Conservation (phyloP, 2,113 vertebrate species). For the Ageneiosus marmoratus region DNA sequence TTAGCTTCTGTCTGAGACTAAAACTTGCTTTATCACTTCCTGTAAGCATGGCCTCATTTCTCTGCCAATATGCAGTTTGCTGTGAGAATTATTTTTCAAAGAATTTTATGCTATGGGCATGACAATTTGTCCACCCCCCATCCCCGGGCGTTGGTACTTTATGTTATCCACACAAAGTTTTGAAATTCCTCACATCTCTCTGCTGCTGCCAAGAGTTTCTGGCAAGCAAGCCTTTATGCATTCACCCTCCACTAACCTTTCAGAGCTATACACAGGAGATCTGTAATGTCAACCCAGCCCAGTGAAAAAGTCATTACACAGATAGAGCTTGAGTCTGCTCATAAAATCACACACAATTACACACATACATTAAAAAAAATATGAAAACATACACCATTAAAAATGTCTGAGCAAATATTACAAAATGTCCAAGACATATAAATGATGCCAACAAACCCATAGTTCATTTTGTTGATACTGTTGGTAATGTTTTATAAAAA, state of each 20-base stretch:
- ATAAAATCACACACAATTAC: neutral
- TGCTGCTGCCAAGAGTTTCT: conserved; percentile 11
- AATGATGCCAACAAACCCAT: neutral
- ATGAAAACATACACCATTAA: neutral
- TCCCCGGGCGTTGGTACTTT: conserved; percentile 5
- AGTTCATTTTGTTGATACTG: neutral
- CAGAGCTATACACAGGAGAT: neutral
- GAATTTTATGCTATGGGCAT: neutral
- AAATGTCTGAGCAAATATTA: neutral
- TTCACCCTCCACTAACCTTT: neutral
- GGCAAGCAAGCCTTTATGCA: neutral
- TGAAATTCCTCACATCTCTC: conserved; percentile 40
- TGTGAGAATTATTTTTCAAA: neutral
- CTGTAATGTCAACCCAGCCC: neutral
- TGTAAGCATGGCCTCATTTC: neutral
- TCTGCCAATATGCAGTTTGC: neutral
- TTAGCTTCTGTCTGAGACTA: neutral
- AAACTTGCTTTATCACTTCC: conserved; percentile 37
- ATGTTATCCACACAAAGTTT: conserved; percentile 22
- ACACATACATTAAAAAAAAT: neutral
- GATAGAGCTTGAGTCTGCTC: neutral
- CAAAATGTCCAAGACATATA: neutral
- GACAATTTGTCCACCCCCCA: too few relatives aligned
- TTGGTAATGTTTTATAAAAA: neutral
- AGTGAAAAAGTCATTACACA: neutral